These are phyloP conservation scores for Criorhina ranunculi DNA, from an alignment of 2,888 invertebrate genomes.

Conservation along the genomic window DNA sequence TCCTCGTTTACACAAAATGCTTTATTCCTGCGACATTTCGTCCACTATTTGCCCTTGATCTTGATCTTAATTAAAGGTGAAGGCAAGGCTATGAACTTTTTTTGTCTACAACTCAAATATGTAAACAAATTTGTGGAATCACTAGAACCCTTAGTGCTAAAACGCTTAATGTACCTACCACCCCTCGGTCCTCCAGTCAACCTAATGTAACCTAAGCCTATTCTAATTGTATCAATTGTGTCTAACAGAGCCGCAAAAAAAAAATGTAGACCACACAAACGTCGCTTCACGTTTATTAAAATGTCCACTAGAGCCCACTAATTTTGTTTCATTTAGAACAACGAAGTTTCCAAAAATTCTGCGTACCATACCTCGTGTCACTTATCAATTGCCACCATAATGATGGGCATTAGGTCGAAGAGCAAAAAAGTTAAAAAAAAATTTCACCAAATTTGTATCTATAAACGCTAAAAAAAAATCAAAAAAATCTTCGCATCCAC, in stretches of 20 bases:
- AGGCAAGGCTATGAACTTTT: too few species aligned
- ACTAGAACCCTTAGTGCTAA: too few species aligned
- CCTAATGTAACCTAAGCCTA: too few species aligned
- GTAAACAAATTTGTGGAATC: too few species aligned
- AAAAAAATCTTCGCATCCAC: background rate
- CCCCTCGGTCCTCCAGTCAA: too few species aligned
- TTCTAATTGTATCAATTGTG: too few species aligned
- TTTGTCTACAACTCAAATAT: too few species aligned
- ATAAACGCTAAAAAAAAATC: background rate
- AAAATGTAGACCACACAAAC: background rate
- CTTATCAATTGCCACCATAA: slow-evolving; percentile 24
- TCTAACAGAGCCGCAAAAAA: background rate
- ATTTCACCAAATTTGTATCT: slow-evolving; percentile 8
- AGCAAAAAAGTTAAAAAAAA: slow-evolving; percentile 15
- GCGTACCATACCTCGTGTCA: slow-evolving; percentile 37
- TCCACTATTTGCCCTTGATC: too few species aligned
- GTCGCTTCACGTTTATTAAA: background rate
- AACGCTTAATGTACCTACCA: too few species aligned
- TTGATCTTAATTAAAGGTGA: too few species aligned
- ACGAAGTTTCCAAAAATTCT: slow-evolving; percentile 12
- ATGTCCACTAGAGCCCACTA: background rate
- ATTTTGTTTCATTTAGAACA: background rate
- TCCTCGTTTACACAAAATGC: too few species aligned
- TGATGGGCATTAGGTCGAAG: background rate
- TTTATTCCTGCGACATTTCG: too few species aligned